These are phyloP conservation scores for Philaenus spumarius DNA, from an alignment of 1,140 invertebrate genomes.

Conservation along the genomic window DNA sequence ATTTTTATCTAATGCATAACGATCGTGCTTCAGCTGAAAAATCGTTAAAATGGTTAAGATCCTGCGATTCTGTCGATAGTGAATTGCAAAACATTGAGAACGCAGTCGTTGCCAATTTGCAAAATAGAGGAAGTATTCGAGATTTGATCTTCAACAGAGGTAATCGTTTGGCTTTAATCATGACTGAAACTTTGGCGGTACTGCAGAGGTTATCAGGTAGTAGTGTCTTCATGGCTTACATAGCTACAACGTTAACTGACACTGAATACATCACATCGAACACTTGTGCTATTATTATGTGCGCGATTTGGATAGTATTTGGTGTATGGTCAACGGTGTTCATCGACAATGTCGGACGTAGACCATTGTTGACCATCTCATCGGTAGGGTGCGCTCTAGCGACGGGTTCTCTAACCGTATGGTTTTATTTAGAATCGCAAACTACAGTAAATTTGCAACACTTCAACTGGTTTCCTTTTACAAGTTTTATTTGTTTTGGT, in stretches of 20 bases:
- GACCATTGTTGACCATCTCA: conserved; percentile 41
- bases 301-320: conserved; percentile 37
- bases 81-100: conserved; percentile 24
- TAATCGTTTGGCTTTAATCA: conserved; percentile 51
- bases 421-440: conserved; percentile 23
- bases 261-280: conserved; percentile 5
- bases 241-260: conserved; percentile 61
- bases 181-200: conserved; percentile 55
- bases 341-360: conserved; percentile 37
- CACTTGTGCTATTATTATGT: conserved; percentile 10
- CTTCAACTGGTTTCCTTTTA: conserved; percentile 17
- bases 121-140: conserved; percentile 11
- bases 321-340: conserved; percentile 31
- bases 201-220: conserved; percentile 72
- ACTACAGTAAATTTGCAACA: neutral
- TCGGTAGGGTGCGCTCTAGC: conserved; percentile 22
- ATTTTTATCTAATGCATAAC: conserved; percentile 54
- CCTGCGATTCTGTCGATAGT: conserved; percentile 23
- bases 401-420: conserved; percentile 19
- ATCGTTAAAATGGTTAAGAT: conserved; percentile 59
- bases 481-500: conserved; percentile 8
- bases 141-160: conserved; percentile 15
- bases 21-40: conserved; percentile 50
- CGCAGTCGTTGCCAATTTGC: conserved; percentile 15
- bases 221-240: conserved; percentile 65